Conservation (phyloP, 1,140 invertebrate species). For the Dreissena polymorpha region DNA sequence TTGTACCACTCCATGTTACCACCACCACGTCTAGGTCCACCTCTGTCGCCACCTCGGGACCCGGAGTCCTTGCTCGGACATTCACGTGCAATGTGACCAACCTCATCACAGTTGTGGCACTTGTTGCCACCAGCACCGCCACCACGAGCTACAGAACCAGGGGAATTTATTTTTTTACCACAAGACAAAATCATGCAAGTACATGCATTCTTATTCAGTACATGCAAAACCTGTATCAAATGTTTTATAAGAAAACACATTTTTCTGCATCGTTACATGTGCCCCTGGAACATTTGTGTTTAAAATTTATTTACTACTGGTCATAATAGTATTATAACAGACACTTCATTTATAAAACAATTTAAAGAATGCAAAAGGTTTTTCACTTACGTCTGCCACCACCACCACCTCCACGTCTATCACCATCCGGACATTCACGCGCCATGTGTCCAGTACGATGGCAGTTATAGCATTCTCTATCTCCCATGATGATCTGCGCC, state of each 20-base stretch:
- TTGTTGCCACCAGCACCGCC: background rate
- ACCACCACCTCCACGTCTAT: slow-evolving; percentile 15
- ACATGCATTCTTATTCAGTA: too few species aligned
- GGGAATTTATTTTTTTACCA: too few species aligned
- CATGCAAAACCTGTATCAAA: too few species aligned
- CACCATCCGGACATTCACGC: slow-evolving; percentile 36
- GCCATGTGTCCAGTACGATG: slow-evolving; percentile 42
- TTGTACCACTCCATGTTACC: slow-evolving; percentile 67
- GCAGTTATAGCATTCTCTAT: slow-evolving; percentile 51
- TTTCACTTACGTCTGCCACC: slow-evolving; percentile 17
- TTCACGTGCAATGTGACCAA: slow-evolving; percentile 90
- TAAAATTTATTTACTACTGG: too few species aligned
- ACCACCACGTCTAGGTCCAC: slow-evolving; percentile 41
- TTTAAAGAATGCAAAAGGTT: too few species aligned
- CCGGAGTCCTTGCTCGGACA: slow-evolving; percentile 80
- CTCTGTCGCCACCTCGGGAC: slow-evolving; percentile 3
- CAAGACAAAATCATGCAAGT: too few species aligned
- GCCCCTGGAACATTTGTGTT: too few species aligned
- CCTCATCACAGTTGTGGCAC: slow-evolving; percentile 84
- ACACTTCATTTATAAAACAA: too few species aligned
- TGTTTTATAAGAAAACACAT: too few species aligned
- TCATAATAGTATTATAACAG: too few species aligned
- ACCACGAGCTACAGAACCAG: background rate
- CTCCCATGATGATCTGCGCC: slow-evolving; percentile 16
- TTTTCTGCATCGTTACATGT: too few species aligned